Conservation (phyloP, 2,797 vertebrate species). For the Tauraco hartlaubi region DNA sequence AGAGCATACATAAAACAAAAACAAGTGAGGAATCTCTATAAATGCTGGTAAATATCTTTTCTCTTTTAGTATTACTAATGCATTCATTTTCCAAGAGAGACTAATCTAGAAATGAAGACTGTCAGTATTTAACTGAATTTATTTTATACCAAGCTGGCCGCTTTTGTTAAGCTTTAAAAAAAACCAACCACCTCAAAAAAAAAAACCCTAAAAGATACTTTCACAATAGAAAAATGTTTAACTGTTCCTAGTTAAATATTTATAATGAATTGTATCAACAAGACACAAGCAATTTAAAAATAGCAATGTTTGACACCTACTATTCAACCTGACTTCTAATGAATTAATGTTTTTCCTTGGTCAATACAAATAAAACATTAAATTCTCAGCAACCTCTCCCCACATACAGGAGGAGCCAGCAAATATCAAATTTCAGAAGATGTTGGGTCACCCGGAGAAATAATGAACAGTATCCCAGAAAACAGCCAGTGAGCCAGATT, state of each 20-base stretch:
- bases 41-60: not conserved
- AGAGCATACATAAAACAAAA: not conserved
- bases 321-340: not conserved
- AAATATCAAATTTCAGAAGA: not conserved
- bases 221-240: not conserved
- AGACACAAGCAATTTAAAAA: not conserved
- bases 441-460: not conserved
- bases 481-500: not conserved
- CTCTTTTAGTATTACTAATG: not conserved
- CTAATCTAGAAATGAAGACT: not conserved
- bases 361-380: not conserved
- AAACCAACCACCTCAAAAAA: not conserved
- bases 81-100: not conserved
- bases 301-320: not conserved
- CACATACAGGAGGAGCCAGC: not conserved
- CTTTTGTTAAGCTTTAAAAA: not conserved
- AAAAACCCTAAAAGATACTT: not conserved
- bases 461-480: not conserved
- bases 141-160: not conserved
- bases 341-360: not conserved
- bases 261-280: not conserved
- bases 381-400: not conserved
- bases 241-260: not conserved
- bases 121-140: not conserved
- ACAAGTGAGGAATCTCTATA: not conserved